Evolutionary conservation across 1,140 invertebrate species (phyloP), one percentile per base, ranked within the genome.

Genomic region (Geopemphigus sp.): DNA sequence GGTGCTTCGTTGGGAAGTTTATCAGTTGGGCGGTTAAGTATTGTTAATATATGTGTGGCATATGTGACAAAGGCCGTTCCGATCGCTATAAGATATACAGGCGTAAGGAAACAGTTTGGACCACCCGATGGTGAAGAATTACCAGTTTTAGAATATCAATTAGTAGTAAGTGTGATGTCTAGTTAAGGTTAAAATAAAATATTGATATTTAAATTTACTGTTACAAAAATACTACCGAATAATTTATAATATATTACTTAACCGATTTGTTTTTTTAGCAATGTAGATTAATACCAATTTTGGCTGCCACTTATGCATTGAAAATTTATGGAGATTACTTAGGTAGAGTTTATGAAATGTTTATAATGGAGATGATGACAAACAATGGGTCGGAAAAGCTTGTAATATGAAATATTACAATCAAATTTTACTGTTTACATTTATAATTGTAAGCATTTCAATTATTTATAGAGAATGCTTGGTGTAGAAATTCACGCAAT

Each of bases 401-500:
- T 45, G 81, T 81, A 76, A 81, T 63, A 32, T 39, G 11, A 59
- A 59, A 57, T 22, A 22, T 24, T 45, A 78, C 5, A 61, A 26
- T 26, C 50, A 63, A 11, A 11, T 24, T 12, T 78, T 63, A 5
- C 39, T 2, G 17, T 32, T 4, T 39, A 24, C 19, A 45, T 78
- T 72, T 63, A 80, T 39, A 39, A 39, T 39, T 39, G 32, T 39
- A 39, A 39, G 8, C 32, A 39, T 39, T 39, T 39, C 32, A 39
- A 3, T 39, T 39, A 39, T 39, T 8, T 82, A 83, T 66, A 90
- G 90, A 90, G 90, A 54, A 59, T 90, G 59, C 87, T 91, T 81
- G 92, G 92, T 0, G 88, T 91, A 56, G 97, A 99, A 88, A 92
- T 98, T 74, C 96, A 99, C 86, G 95, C 92, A 17, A 84, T 98